These are phyloP conservation scores for Agrotis exclamationis DNA, from an alignment of 2,888 invertebrate genomes.

Conservation along the genomic window DNA sequence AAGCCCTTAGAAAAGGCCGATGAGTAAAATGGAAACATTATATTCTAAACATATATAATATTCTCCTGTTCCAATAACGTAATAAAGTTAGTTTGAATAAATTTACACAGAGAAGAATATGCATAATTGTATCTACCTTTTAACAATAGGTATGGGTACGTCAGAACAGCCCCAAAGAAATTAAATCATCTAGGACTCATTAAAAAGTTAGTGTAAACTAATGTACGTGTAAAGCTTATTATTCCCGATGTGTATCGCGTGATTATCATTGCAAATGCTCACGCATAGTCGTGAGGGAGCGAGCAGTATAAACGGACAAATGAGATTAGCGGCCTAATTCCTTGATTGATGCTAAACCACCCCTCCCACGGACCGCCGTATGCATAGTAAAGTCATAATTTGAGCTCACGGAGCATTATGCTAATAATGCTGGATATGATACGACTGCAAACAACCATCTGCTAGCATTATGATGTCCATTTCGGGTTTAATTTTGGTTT, in stretches of 20 bases:
- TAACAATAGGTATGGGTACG: conserved; percentile 23
- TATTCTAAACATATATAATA: not conserved
- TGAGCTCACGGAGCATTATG: conserved; percentile 56
- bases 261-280: conserved; percentile 71
- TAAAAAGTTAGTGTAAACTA: conserved; percentile 50
- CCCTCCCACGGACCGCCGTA: conserved; percentile 68
- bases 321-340: conserved; percentile 84
- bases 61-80: not conserved
- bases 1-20: no score
- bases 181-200: conserved; percentile 25
- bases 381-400: conserved; percentile 75
- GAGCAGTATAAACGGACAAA: conserved; percentile 77
- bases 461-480: not conserved
- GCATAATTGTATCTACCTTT: not conserved
- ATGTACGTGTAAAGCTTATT: conserved; percentile 47
- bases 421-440: conserved; percentile 54
- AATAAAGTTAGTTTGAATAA: not conserved
- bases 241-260: conserved; percentile 63
- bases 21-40: not conserved
- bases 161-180: conserved; percentile 13
- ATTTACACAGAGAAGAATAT: conserved; percentile 1
- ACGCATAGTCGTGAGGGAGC: conserved; percentile 69
- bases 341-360: conserved; percentile 84
- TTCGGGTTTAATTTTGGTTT: not conserved
- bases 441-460: not conserved